phyloP scores from a whole-genome alignment of 2,113 vertebrate species.

The Ellobius talpinus region DNA sequence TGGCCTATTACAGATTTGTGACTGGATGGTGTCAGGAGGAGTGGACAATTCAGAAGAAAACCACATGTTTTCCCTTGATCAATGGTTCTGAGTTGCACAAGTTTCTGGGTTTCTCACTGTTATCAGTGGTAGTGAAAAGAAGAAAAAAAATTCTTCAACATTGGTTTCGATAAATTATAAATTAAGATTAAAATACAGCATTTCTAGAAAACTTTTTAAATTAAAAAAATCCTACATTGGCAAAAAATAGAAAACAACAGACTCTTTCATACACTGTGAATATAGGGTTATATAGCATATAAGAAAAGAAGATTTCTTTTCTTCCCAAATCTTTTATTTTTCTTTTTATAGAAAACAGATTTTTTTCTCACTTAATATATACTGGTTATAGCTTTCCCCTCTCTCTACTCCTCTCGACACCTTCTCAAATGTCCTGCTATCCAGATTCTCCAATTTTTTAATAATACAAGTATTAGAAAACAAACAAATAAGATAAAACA shows the following conservation, averaged over 20 bases:
- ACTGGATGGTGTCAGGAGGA: background rate
- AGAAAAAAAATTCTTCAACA: background rate
- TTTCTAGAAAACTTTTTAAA: background rate
- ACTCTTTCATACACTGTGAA: background rate
- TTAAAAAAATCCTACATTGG: background rate
- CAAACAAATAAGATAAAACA: background rate
- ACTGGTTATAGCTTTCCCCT: background rate
- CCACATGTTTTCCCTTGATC: background rate
- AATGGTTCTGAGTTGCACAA: background rate
- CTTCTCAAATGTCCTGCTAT: background rate
- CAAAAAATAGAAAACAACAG: background rate
- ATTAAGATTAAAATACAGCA: background rate
- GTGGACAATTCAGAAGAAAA: background rate
- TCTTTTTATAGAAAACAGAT: background rate
- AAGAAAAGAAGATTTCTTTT: background rate
- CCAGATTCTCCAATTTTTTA: background rate
- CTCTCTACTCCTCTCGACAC: background rate
- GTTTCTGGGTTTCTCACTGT: background rate
- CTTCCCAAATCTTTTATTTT: background rate
- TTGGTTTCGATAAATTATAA: background rate
- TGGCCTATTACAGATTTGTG: accelerated
- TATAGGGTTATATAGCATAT: background rate
- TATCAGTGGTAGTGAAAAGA: background rate
- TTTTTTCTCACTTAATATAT: background rate
- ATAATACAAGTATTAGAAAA: background rate